These are phyloP conservation scores for Podarcis muralis DNA, from an alignment of 2,113 vertebrate species.

Conservation along the genomic window DNA sequence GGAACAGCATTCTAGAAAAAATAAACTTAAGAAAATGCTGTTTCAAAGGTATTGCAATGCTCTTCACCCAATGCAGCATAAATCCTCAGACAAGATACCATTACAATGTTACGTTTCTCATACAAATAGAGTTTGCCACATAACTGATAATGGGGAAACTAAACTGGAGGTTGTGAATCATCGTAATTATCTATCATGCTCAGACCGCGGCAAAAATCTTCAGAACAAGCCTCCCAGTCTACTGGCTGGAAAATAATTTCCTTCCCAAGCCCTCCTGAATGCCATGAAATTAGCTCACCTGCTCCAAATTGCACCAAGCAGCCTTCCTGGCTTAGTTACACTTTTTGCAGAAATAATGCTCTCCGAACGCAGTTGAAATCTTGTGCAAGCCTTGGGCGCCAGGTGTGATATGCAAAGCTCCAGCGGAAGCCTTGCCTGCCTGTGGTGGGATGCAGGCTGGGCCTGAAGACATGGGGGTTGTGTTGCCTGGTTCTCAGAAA, in stretches of 20 bases:
- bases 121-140: background rate
- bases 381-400: background rate
- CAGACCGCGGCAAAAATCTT: background rate
- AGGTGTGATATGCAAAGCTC: background rate
- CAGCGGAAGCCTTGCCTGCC: background rate
- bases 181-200: background rate
- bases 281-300: constrained; percentile 11
- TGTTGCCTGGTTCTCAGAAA: no score
- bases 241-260: background rate
- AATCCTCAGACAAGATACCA: background rate
- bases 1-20: constrained; percentile 39
- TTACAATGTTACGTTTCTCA: background rate
- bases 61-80: constrained; percentile 36
- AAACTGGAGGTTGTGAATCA: background rate
- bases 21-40: constrained; percentile 44
- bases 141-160: constrained; percentile 35
- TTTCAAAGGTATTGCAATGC: constrained; percentile 35
- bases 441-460: background rate
- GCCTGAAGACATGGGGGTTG: background rate
- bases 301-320: constrained; percentile 16
- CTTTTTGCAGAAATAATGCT: constrained; percentile 48
- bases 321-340: constrained; percentile 3
- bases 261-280: constrained; percentile 25
- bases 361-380: constrained; percentile 13
- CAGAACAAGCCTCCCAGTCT: background rate